phyloP scores from a whole-genome alignment of 92 coral and sea anemone species.

The Galaxea fascicularis region DNA sequence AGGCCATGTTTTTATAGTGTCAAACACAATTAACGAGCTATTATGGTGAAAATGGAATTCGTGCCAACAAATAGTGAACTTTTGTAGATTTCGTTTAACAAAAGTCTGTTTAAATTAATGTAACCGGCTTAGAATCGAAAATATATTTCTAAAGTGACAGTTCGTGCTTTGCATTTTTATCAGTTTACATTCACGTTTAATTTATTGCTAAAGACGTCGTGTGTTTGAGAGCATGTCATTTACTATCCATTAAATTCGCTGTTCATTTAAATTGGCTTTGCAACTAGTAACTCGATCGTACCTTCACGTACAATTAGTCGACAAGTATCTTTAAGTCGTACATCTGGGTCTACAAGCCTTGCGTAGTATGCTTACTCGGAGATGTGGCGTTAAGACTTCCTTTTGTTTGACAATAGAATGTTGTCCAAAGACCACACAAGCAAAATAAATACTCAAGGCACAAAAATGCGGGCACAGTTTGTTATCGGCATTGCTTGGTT shows the following conservation, averaged over 20 bases:
- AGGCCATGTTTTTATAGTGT: not conserved
- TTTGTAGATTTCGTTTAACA: not conserved
- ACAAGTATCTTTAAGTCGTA: too few relatives aligned
- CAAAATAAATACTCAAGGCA: not conserved
- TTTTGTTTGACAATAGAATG: not conserved
- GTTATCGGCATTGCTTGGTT: not conserved
- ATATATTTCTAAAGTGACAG: slow-evolving; percentile 2
- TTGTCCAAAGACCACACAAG: slow-evolving; percentile 10
- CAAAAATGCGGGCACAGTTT: not conserved
- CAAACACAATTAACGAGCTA: slow-evolving; percentile 2
- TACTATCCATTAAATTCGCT: not conserved
- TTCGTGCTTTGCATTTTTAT: slow-evolving; percentile 33
- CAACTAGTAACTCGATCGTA: not conserved
- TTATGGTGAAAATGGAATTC: not conserved
- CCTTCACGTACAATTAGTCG: too few relatives aligned
- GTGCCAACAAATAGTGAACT: not conserved
- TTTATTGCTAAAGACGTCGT: slow-evolving; percentile 39
- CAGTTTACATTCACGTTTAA: slow-evolving; percentile 24
- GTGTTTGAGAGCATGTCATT: slow-evolving; percentile 31
- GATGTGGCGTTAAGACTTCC: not conserved
- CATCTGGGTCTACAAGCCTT: too few relatives aligned
- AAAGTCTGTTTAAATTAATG: not conserved
- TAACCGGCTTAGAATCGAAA: not conserved
- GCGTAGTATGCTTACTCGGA: not conserved
- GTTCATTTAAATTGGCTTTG: too few relatives aligned